These are phyloP conservation scores for Corydoras maculifer DNA, from an alignment of 2,113 vertebrate genomes.

Conservation along the genomic window DNA sequence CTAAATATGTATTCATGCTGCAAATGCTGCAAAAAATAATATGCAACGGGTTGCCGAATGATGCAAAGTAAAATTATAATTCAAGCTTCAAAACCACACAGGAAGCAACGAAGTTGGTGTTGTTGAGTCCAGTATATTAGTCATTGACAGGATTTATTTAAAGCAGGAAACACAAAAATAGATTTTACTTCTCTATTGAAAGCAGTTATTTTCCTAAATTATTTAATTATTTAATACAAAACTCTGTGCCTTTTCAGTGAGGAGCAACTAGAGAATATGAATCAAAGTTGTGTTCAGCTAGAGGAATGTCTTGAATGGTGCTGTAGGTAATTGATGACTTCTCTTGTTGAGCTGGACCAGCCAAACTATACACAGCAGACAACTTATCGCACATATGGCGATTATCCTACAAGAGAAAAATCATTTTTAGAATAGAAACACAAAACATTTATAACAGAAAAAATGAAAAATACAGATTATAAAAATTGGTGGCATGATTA, in stretches of 20 bases:
- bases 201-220: not conserved
- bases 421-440: not conserved
- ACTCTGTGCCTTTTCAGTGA: not conserved
- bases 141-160: too few relatives aligned
- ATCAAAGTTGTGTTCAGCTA: not conserved
- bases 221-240: not conserved
- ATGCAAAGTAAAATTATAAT: not conserved
- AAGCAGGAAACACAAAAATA: too few relatives aligned
- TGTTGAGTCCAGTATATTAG: too few relatives aligned
- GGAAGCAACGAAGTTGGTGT: not conserved
- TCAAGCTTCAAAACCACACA: not conserved
- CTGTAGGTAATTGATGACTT: constrained; percentile 1
- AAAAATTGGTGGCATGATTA: too few relatives aligned
- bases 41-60: not conserved
- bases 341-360: not conserved
- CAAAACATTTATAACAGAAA: not conserved
- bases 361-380: constrained; percentile 6
- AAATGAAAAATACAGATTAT: not conserved
- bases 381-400: constrained; percentile 32
- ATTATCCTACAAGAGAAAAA: constrained; percentile 7
- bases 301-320: not conserved
- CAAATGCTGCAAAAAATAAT: not conserved
- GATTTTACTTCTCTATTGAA: too few relatives aligned
- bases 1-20: not conserved
- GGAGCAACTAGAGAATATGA: constrained; percentile 8